Base-by-base conservation (phyloP, 2,888 invertebrate species). In the Drosophila conformis region DNA sequence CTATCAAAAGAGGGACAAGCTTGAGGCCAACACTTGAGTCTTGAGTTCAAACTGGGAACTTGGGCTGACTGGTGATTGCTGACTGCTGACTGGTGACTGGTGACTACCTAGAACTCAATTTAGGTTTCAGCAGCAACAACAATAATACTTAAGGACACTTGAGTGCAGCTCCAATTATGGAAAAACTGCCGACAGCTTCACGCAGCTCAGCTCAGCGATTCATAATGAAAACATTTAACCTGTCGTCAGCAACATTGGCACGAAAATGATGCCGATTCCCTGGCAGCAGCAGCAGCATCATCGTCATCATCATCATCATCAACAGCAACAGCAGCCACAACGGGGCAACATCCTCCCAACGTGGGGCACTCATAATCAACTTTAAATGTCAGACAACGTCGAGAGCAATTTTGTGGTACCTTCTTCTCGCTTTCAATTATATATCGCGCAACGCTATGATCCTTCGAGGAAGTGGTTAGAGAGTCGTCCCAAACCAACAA, bases 181-280 rank as follows among this genome's bases (percentile, higher is more conserved):
- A 81, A 65, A 65, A 75, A 64, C 48, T 56, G 73, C 66, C 73
- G 65, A 56, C 78, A 69, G 56, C 36, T 36, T 54, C 33, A 46
- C 46, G 46, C 46, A 46, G 72, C 80, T 40, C 66, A 56, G 69
- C 63, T 62, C 75, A 71, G 63, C 83, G 71, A 87, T 72, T 90
- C 88, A 89, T 89, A 87, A 90, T 90, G 89, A 87, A 87, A 90
- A 87, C 87, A 90, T 87, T 87, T 90, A 87, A 87, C 87, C 90
- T 90, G 87, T 87, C 90, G 89, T 85, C 90, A 74, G 80, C 76
- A 64, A 63, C 71, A 65, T 71, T 71, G 73, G 69, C 73, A 64
- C 64, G 70, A 83, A 80, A 86, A 86, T 85, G 64, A 74, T 61
- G 62, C 35, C 69, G 46, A 46, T 25, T 46, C 46, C 21, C 8